These are phyloP conservation scores for Agrotis puta DNA, from an alignment of 2,888 invertebrate genomes.

Conservation along the genomic window DNA sequence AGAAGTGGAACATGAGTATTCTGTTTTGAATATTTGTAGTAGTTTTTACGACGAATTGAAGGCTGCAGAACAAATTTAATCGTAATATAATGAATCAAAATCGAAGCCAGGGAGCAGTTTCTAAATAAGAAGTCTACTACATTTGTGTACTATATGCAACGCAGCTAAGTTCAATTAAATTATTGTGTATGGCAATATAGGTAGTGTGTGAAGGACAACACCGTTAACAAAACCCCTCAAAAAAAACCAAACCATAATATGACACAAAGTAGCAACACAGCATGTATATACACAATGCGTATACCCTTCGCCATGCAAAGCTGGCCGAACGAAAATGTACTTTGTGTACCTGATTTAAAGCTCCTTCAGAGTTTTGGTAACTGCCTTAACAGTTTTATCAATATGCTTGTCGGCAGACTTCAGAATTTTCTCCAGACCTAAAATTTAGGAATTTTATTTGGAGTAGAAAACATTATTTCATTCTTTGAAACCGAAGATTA, in stretches of 20 bases:
- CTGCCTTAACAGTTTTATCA: constrained; percentile 81
- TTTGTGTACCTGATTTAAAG: constrained; percentile 73
- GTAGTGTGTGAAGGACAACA: not conserved
- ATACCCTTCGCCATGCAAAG: constrained; percentile 74
- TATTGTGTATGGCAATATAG: not conserved
- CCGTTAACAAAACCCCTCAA: constrained; percentile 5
- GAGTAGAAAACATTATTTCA: constrained; percentile 2
- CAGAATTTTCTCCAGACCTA: constrained; percentile 78
- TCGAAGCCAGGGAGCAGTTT: not conserved
- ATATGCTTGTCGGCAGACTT: constrained; percentile 79
- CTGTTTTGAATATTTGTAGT: not conserved
- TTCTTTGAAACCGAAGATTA: not conserved
- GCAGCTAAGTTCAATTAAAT: not conserved
- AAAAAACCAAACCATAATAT: constrained; percentile 27
- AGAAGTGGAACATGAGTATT: not conserved
- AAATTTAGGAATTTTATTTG: constrained; percentile 61
- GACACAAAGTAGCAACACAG: constrained; percentile 52
- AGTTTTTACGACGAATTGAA: not conserved
- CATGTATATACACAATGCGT: constrained; percentile 41
- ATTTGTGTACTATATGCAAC: not conserved
- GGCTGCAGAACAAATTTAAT: not conserved
- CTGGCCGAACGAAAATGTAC: constrained; percentile 64
- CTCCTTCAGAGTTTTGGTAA: constrained; percentile 80
- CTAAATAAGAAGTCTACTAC: not conserved
- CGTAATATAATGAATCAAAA: not conserved